These are phyloP conservation scores for Tridacna crocea DNA, from an alignment of 2,888 invertebrate genomes.

Conservation along the genomic window DNA sequence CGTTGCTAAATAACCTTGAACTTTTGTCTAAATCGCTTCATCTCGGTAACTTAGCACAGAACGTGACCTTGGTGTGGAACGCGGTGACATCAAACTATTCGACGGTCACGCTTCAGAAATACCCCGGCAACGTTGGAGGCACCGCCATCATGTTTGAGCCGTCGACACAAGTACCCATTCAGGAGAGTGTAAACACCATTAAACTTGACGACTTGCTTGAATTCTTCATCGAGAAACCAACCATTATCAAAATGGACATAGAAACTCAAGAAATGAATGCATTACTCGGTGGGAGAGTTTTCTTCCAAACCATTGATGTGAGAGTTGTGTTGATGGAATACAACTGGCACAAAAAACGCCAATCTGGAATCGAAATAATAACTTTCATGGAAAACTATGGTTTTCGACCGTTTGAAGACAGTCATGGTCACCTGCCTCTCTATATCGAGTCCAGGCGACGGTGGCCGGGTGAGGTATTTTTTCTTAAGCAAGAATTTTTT, in stretches of 20 bases:
- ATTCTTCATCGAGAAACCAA: slow-evolving; percentile 22
- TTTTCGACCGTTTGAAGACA: slow-evolving; percentile 17
- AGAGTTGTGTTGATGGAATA: slow-evolving; percentile 22
- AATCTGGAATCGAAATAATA: slow-evolving; percentile 23
- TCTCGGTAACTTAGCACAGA: slow-evolving; percentile 32
- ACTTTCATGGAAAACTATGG: slow-evolving; percentile 19
- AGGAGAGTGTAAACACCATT: slow-evolving; percentile 19
- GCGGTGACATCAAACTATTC: slow-evolving; percentile 43
- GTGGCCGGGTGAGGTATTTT: slow-evolving; percentile 28
- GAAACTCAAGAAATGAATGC: slow-evolving; percentile 26
- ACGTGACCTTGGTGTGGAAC: slow-evolving; percentile 51
- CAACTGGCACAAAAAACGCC: slow-evolving; percentile 7
- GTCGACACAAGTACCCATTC: not conserved
- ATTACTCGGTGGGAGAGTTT: slow-evolving; percentile 13
- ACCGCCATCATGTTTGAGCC: slow-evolving; percentile 34
- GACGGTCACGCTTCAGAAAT: slow-evolving; percentile 30
- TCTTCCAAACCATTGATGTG: slow-evolving; percentile 26
- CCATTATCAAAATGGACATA: slow-evolving; percentile 18
- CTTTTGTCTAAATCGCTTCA: slow-evolving; percentile 38
- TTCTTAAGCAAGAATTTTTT: slow-evolving; percentile 23
- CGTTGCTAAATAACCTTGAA: slow-evolving; percentile 35
- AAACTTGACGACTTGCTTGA: slow-evolving; percentile 24
- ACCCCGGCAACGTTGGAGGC: slow-evolving; percentile 53
- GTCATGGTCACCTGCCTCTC: not conserved
- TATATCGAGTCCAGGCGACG: not conserved